A percentile compares a stretch with the other conserved stretches of the same genome.
These are phyloP conservation scores for Chitala chitala DNA, from an alignment of 2,113 vertebrate species.

Conservation along the genomic window DNA sequence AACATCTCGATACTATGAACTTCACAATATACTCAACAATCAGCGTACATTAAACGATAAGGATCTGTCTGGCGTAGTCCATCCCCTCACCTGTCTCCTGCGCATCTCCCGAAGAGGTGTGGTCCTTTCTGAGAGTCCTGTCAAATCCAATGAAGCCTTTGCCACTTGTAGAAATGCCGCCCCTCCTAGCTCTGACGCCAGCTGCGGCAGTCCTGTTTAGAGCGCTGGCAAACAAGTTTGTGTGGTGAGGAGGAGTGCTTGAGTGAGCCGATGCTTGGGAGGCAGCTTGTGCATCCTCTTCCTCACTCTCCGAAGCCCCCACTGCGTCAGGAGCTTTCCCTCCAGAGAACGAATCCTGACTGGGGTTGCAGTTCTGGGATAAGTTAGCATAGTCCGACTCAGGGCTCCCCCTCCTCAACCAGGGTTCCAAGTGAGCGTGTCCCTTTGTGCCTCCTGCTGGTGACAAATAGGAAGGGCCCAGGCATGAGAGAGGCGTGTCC, in stretches of 20 bases:
- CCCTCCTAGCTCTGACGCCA: constrained; percentile 50
- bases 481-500: constrained; percentile 61
- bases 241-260: constrained; percentile 68
- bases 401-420: constrained; percentile 60
- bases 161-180: constrained; percentile 43
- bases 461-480: constrained; percentile 61
- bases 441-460: constrained; percentile 51
- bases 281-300: constrained; percentile 57
- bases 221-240: constrained; percentile 94
- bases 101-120: constrained; percentile 65
- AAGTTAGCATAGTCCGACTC: constrained; percentile 63
- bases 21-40: no score
- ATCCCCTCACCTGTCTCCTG: constrained; percentile 58
- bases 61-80: background rate
- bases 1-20: no score
- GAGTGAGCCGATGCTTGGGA: constrained; percentile 46
- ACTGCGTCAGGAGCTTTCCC: constrained; percentile 47
- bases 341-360: constrained; percentile 56
- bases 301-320: constrained; percentile 65
- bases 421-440: constrained; percentile 58
- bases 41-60: no score
- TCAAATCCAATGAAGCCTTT: constrained; percentile 53
- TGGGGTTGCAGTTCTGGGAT: constrained; percentile 48
- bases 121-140: constrained; percentile 73
- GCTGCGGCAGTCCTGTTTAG: constrained; percentile 63